Evolutionary conservation across 1,140 invertebrate genomes (phyloP), one percentile per base, ranked within the genome.

Genomic region (Teleogryllus occipitalis): DNA sequence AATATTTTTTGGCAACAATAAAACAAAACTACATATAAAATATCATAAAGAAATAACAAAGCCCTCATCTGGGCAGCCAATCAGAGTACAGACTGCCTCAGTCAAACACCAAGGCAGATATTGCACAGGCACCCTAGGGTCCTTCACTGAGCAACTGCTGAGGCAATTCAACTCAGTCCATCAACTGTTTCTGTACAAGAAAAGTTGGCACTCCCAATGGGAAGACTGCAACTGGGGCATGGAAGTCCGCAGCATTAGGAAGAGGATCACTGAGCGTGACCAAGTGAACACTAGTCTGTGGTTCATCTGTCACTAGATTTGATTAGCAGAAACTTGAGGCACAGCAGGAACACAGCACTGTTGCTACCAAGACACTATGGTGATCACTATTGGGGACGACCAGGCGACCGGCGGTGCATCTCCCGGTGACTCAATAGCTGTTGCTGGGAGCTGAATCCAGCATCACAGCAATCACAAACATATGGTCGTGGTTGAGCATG

Each of bases 401-500:
- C 54, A 14, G 54, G 54, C 7, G 54, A 65, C 18, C 54, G 79
- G 15, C 79, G 80, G 27, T 85, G 84, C 65, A 85, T 80, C 48
- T 77, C 72, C 79, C 84, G 80, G 81, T 85, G 84, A 27, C 81
- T 80, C 78, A 82, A 81, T 12, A 85, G 81, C 14, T 81, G 82
- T 75, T 82, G 81, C 10, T 81, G 80, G 10, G 83, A 82, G 15
- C 83, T 84, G 80, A 85, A 85, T 48, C 84, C 84, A 77, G 84
- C 84, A 83, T 85, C 84, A 82, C 84, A 85, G 48, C 82, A 78
- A 22, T 83, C 82, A 80, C 84, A 85, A 12, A 85, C 82, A 80
- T 83, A 85, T 47, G 84, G 84, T n/a, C 84, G 77, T 39, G 83
- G 82, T 80, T 83, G 81, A 78, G 83, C 82, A 82, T 85, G 84